Conservation (phyloP, 2,888 invertebrate genomes). For the Ganaspis brasiliensis region DNA sequence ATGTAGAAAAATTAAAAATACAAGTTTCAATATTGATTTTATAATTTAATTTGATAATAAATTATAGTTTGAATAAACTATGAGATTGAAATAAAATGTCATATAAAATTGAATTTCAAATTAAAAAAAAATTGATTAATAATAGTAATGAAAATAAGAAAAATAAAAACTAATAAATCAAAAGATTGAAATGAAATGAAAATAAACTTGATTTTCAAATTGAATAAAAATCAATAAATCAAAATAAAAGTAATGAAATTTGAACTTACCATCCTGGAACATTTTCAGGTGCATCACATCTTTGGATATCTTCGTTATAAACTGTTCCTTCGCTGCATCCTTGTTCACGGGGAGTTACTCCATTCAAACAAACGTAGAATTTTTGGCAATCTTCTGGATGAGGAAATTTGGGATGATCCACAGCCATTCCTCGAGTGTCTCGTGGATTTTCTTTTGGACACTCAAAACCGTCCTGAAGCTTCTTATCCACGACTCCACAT, state of each 20-base stretch:
- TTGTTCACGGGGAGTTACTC: constrained; percentile 92
- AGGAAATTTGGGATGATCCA: constrained; percentile 92
- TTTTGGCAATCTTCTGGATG: constrained; percentile 94
- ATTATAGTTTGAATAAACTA: too few species aligned
- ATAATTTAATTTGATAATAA: too few species aligned
- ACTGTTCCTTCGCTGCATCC: constrained; percentile 94
- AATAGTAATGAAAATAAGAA: too few species aligned
- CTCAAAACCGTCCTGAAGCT: constrained; percentile 91
- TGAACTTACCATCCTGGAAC: constrained; percentile 90
- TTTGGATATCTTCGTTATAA: constrained; percentile 92
- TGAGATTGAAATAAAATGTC: too few species aligned
- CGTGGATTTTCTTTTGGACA: constrained; percentile 88
- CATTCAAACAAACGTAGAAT: constrained; percentile 95
- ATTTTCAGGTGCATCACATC: constrained; percentile 95
- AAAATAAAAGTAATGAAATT: constrained; percentile 2
- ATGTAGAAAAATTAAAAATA: too few species aligned
- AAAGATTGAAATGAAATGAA: too few species aligned
- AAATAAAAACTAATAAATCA: too few species aligned
- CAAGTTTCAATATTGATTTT: too few species aligned
- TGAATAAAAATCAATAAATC: constrained; percentile 33
- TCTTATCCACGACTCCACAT: constrained; percentile 80
- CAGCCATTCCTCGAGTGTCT: constrained; percentile 86
- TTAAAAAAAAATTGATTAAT: too few species aligned
- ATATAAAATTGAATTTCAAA: too few species aligned
- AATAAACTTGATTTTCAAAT: background rate